Evolutionary conservation across 2,888 invertebrate genomes (phyloP).

Genomic region (Melitaea athalia): DNA sequence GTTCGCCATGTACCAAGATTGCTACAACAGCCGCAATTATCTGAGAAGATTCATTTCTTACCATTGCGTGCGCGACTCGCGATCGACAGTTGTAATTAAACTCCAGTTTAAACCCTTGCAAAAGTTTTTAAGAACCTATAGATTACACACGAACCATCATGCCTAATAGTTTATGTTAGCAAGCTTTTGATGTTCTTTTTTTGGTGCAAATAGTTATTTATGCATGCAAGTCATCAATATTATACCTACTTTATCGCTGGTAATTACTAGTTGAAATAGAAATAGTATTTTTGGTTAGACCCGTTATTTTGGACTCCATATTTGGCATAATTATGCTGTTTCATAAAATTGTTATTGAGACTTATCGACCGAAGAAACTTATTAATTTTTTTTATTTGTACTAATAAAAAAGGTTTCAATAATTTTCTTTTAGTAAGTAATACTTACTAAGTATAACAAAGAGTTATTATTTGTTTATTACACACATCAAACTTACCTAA

Average conservation of each 20-base stretch:
- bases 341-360: too few relatives aligned
- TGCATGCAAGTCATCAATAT: slow-evolving; percentile 32
- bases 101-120: slow-evolving; percentile 38
- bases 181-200: slow-evolving; percentile 35
- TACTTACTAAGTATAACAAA: too few relatives aligned
- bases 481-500: too few relatives aligned
- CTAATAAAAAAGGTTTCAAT: too few relatives aligned
- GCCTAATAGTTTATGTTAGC: slow-evolving; percentile 34
- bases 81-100: slow-evolving; percentile 45
- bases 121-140: slow-evolving; percentile 36
- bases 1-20: slow-evolving; percentile 15
- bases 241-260: not conserved
- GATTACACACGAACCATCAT: slow-evolving; percentile 32
- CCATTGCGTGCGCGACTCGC: slow-evolving; percentile 41
- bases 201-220: slow-evolving; percentile 28
- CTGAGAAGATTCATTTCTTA: slow-evolving; percentile 42
- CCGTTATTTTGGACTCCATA: not conserved
- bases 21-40: slow-evolving; percentile 37
- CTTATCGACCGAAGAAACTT: too few relatives aligned
- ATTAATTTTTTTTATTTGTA: too few relatives aligned
- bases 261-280: too few relatives aligned
- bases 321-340: too few relatives aligned
- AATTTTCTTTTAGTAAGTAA: too few relatives aligned
- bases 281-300: not conserved
- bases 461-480: too few relatives aligned